Evolutionary conservation across 2,888 invertebrate species (phyloP).

Genomic region (Caenorhabditis angaria): DNA sequence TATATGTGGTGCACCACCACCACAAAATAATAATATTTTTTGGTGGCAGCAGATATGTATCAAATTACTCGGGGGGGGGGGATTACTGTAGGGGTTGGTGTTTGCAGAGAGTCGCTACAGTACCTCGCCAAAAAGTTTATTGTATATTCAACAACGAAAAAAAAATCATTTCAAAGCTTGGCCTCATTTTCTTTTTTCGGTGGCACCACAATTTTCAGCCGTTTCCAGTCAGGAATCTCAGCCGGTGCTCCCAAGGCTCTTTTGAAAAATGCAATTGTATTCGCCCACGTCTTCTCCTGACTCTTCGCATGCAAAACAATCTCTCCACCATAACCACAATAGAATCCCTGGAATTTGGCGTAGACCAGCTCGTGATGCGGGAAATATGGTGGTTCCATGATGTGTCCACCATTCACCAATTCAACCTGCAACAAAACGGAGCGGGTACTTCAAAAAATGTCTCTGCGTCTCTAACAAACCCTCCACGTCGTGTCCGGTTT

Average conservation of each 20-base stretch:
- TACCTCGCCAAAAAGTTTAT: too few relatives aligned
- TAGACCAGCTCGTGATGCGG: conserved; percentile 36
- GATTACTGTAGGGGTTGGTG: too few relatives aligned
- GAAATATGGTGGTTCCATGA: conserved; percentile 42
- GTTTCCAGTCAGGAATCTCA: conserved; percentile 32
- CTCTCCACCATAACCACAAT: conserved; percentile 48
- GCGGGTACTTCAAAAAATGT: too few relatives aligned
- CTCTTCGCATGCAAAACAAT: conserved; percentile 33
- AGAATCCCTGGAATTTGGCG: conserved; percentile 32
- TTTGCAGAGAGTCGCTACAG: too few relatives aligned
- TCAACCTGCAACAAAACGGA: conserved; percentile 19
- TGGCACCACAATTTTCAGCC: background rate
- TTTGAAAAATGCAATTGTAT: conserved; percentile 37
- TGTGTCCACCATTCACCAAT: conserved; percentile 35
- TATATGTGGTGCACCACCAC: too few relatives aligned
- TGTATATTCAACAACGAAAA: too few relatives aligned
- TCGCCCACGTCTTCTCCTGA: conserved; percentile 31
- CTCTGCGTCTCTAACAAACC: background rate
- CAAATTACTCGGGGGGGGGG: too few relatives aligned
- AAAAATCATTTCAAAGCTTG: too few relatives aligned
- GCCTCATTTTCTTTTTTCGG: background rate
- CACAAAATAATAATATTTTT: too few relatives aligned
- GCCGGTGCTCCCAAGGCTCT: conserved; percentile 31
- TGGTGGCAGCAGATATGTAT: too few relatives aligned
- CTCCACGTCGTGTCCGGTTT: conserved; percentile 47